These are phyloP conservation scores for Temnothorax nylanderi DNA, from an alignment of 1,140 invertebrate genomes.

Conservation along the genomic window DNA sequence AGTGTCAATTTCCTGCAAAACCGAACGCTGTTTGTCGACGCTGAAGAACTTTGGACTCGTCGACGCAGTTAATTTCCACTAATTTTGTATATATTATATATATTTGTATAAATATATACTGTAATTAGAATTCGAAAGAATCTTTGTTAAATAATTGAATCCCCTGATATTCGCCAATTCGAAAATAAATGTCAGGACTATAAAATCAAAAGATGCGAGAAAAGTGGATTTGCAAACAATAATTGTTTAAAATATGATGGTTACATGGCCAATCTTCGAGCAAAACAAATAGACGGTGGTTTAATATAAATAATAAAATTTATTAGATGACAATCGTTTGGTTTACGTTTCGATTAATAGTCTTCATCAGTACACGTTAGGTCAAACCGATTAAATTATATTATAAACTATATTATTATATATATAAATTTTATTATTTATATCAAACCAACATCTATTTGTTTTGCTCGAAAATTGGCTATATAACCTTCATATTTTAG, in stretches of 20 bases:
- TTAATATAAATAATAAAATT: no score
- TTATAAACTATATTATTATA: no score
- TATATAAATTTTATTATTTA: no score
- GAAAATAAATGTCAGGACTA: not conserved
- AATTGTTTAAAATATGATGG: not conserved
- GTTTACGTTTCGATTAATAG: no score
- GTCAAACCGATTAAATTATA: no score
- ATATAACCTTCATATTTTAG: no score
- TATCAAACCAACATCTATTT: no score
- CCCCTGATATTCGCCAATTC: not conserved
- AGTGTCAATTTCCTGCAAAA: slow-evolving; percentile 48
- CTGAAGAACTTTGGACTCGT: not conserved
- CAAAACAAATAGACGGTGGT: no score
- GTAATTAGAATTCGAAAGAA: not conserved
- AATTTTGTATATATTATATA: not conserved
- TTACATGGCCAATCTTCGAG: no score
- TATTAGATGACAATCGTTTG: no score
- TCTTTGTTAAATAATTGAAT: not conserved
- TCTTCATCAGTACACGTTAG: no score
- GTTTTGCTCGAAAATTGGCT: no score
- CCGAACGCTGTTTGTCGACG: not conserved
- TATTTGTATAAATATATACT: not conserved
- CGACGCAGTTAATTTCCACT: not conserved
- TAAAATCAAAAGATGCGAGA: not conserved
- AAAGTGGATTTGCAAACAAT: not conserved